Evolutionary conservation across 2,888 invertebrate species (phyloP).

Genomic region (Sturmia bella): DNA sequence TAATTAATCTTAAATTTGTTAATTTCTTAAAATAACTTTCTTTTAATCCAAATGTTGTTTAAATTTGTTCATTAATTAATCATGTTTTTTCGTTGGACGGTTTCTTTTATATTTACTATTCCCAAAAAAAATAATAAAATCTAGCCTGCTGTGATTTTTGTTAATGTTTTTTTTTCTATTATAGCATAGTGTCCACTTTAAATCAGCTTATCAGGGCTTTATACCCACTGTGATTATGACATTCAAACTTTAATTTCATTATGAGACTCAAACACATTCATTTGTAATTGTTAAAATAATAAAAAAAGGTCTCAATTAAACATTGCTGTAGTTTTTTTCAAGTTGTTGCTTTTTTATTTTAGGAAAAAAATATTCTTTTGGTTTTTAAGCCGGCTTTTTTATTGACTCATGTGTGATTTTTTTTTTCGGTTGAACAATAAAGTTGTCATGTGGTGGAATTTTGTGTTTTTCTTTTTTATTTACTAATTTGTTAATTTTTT

Average conservation of each 20-base stretch:
- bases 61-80: too few species aligned
- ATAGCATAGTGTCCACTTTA: too few species aligned
- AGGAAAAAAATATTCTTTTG: background rate
- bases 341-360: background rate
- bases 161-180: background rate
- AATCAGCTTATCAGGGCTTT: background rate
- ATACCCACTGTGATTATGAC: constrained; percentile 39
- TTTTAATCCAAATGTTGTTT: too few species aligned
- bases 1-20: too few species aligned
- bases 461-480: background rate
- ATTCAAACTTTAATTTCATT: background rate
- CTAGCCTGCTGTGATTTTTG: too few species aligned
- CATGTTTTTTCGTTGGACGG: too few species aligned
- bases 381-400: constrained; percentile 18
- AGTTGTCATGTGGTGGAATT: constrained; percentile 9
- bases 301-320: constrained; percentile 41
- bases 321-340: background rate
- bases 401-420: constrained; percentile 16
- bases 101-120: too few species aligned
- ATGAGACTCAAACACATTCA: constrained; percentile 18
- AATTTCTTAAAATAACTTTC: too few species aligned
- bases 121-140: too few species aligned
- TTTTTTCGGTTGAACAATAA: constrained; percentile 2
- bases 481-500: constrained; percentile 10
- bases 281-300: constrained; percentile 40